phyloP scores from a whole-genome alignment of 2,888 invertebrate genomes.

The Drosophila mercatorum region DNA sequence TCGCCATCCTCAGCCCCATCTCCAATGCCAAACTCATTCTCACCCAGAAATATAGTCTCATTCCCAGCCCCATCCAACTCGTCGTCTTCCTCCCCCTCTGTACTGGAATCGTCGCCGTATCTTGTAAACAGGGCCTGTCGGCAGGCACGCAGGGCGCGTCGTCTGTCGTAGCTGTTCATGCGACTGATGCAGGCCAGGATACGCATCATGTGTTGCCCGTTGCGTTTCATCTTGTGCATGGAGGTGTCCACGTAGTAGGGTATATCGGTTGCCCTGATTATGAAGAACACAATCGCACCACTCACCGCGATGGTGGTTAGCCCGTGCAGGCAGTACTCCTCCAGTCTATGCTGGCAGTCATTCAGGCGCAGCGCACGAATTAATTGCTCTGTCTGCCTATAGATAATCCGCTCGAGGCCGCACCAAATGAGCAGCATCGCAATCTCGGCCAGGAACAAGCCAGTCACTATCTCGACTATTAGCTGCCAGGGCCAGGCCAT shows the following conservation, averaged over 20 bases:
- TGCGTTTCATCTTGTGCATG: not conserved
- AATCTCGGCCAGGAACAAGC: constrained; percentile 67
- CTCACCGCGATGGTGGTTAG: constrained; percentile 13
- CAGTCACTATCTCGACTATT: constrained; percentile 57
- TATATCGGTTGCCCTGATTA: constrained; percentile 48
- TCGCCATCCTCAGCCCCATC: not conserved
- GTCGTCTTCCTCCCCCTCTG: not conserved
- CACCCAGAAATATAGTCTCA: not conserved
- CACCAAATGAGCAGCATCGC: constrained; percentile 74
- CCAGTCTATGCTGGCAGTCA: constrained; percentile 9
- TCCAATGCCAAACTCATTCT: not conserved
- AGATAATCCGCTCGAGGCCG: constrained; percentile 57
- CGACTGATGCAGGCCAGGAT: constrained; percentile 17
- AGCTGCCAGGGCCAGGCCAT: constrained; percentile 60
- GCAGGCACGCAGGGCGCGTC: constrained; percentile 37
- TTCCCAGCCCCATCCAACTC: not conserved
- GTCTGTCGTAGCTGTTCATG: constrained; percentile 28
- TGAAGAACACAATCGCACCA: constrained; percentile 34
- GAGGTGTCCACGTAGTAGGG: constrained; percentile 2
- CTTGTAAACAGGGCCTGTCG: constrained; percentile 30
- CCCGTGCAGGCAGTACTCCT: constrained; percentile 25
- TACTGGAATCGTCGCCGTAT: not conserved
- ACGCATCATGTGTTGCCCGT: not conserved
- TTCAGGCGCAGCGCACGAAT: not conserved
- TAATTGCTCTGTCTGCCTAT: constrained; percentile 1